Evolutionary conservation across 2,888 invertebrate species (phyloP).

Genomic region (Agrochola lychnidis): DNA sequence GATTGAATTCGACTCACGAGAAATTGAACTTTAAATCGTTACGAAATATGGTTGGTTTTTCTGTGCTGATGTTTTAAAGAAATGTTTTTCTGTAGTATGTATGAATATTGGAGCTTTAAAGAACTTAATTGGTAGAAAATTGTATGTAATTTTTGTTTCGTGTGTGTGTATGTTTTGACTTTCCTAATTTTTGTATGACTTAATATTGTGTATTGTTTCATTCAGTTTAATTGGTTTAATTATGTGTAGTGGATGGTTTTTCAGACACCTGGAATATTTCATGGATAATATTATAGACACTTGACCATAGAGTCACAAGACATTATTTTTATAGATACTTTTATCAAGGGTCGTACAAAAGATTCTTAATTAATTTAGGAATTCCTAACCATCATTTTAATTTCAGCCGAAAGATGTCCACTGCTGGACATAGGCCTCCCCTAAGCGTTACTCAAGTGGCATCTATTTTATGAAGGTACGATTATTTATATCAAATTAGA

Average conservation of each 20-base stretch:
- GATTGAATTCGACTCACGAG: conserved; percentile 35
- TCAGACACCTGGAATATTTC: not conserved
- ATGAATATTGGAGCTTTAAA: conserved; percentile 63
- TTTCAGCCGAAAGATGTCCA: not conserved
- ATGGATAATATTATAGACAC: not conserved
- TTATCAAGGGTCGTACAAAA: not conserved
- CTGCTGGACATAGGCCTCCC: too few relatives aligned
- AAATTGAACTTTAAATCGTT: not conserved
- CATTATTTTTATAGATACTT: not conserved
- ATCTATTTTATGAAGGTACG: not conserved
- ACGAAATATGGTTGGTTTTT: not conserved
- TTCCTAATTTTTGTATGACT: conserved; percentile 71
- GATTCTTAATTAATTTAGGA: not conserved
- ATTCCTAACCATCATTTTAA: too few relatives aligned
- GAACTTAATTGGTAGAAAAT: conserved; percentile 81
- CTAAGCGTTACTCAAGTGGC: accelerated
- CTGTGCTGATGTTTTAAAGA: conserved; percentile 22
- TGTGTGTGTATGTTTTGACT: conserved; percentile 69
- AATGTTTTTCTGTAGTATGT: conserved; percentile 58
- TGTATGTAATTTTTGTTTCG: conserved; percentile 75
- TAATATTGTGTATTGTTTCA: conserved; percentile 65
- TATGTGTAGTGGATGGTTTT: not conserved
- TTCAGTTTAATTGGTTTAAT: conserved; percentile 40
- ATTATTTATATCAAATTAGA: not conserved
- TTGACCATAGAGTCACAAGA: not conserved